Base-by-base conservation (phyloP, 2,797 vertebrate species). In the Euphonia xanthogaster region DNA sequence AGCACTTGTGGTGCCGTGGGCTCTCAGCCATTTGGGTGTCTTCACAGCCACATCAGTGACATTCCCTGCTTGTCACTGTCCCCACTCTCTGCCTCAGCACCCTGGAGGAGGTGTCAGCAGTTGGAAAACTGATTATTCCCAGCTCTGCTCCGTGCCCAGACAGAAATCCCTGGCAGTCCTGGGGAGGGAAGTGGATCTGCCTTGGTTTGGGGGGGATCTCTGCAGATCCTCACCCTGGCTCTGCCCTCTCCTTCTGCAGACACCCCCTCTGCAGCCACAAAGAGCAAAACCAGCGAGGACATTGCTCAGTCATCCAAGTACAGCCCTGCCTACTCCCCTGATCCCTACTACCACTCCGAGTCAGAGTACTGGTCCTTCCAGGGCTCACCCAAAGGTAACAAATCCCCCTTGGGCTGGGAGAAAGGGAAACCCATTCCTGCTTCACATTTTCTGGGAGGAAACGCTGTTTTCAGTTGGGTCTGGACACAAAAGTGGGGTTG, bases 231-330 rank as follows among this genome's bases (percentile, higher is more conserved):
- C 6, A 3, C 37, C 65, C 12, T 3, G 93, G 55, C 65, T 71
- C 53, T 63, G 14, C 24, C 48, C 62, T 22, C 72, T 91, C 71
- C 83, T 86, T 88, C 94, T 89, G 24, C 96, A 98, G 98, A 97
- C 70, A 78, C 92, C 72, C 37, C 94, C 57, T 81, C 96, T 27
- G 96, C 97, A 98, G 98, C 98, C 96, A 98, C 97, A 0, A 99
- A 98, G 96, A 99, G 98, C 94, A 99, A 98, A 98, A 99, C 99
- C 91, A 99, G 99, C 5, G 99, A 99, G 93, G 99, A 99, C 96
- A 98, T 99, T 3, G 93, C 98, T 21, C 98, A 99, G 80, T 98
- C 98, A 30, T 98, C 98, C 91, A 98, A 98, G 92, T 98, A 99
- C 65, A 98, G 98, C 63, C 97, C 98, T 19, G 97, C 98, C 92